Conservation (phyloP, 2,113 vertebrate genomes). For the Sphyrna mokarran region DNA sequence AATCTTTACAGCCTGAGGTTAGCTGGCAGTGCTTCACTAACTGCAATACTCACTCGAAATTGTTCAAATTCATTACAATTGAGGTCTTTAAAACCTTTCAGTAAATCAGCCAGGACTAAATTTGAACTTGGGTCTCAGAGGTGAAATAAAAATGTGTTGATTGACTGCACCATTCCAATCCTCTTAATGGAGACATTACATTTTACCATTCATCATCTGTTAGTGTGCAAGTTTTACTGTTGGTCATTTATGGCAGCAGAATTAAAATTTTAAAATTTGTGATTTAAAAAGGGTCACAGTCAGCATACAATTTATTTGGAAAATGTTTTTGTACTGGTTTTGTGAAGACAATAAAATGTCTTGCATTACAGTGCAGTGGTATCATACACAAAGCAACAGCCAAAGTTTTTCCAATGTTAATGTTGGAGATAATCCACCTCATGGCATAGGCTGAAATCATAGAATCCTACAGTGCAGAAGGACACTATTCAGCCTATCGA, state of each 20-base stretch:
- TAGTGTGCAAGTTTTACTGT: background rate
- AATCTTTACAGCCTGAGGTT: background rate
- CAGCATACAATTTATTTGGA: background rate
- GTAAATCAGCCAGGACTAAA: background rate
- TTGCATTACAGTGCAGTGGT: background rate
- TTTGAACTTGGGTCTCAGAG: background rate
- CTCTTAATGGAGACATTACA: background rate
- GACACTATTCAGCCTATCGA: no score
- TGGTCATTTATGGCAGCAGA: background rate
- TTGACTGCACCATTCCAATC: background rate
- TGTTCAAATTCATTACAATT: background rate
- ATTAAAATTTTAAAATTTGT: background rate
- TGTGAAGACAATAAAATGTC: background rate
- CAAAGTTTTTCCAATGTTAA: background rate
- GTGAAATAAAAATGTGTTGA: background rate
- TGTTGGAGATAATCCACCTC: background rate
- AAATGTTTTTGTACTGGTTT: background rate
- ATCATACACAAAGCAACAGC: background rate
- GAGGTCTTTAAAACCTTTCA: background rate
- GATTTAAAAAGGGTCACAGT: background rate
- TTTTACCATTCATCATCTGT: background rate
- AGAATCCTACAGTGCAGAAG: background rate
- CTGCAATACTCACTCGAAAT: background rate
- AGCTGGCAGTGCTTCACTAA: background rate
- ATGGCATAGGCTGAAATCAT: background rate